Base-by-base conservation (phyloP, 2,113 vertebrate genomes). In the Arvicanthis niloticus region DNA sequence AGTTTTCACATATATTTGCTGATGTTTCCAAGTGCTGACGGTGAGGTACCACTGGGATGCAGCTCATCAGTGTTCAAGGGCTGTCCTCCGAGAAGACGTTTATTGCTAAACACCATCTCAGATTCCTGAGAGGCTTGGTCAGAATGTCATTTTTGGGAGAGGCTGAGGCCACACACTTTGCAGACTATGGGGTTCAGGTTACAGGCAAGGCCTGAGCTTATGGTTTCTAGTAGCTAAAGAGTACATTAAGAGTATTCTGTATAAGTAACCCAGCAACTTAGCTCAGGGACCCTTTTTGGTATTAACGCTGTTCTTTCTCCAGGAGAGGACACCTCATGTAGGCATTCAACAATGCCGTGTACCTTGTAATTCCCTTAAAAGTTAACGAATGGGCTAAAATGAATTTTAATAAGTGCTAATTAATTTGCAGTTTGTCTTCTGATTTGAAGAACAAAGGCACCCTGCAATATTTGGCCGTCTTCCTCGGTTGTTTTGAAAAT, bases 341-440 rank as follows among this genome's bases (percentile, higher is more conserved):
- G 0, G 77, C 24, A 80, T 2, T 13, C 93, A 85, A 19, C 65
- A 77, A 75, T 2, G 34, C 89, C 17, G 2, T 24, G 0, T 31
- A 58, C 17, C 93, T 92, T 45, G 68, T 8, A 17, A 89, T 72
- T 87, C 85, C 72, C 80, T 29, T 88, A 88, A 96, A 65, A 95
- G 53, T 91, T 51, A 92, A 93, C 93, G 62, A 70, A 96, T 34
- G 7, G 21, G 34, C 26, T 78, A 16, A 40, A 86, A 90, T 45
- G 81, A 88, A 10, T 92, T 96, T 75, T 77, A 88, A 40, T 89
- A 76, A 91, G 67, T 67, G 91, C 73, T 3, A 95, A 62, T 88
- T 73, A 92, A 94, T 93, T 93, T 7, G 0, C 0, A 34, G 84
- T 4, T 48, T 89, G 65, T 7, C 34, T 75, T 21, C 76, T 9